Percentiles rank a stretch among this genome's conserved stretches.
Evolutionary conservation across 2,113 vertebrate genomes (phyloP).

Genomic region (Nettapus auritus): DNA sequence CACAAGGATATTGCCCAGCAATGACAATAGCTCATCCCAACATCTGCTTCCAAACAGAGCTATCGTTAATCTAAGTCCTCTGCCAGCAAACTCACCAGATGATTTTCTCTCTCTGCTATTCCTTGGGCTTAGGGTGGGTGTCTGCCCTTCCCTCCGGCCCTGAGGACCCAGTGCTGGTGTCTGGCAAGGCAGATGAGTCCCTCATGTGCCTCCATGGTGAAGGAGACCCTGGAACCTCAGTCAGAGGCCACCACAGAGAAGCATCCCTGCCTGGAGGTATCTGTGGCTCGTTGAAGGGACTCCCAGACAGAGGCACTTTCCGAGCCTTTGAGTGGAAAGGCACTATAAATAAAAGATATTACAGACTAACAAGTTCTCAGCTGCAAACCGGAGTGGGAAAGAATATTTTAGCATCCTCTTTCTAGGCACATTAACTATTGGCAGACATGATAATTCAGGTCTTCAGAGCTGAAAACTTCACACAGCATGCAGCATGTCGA

Average conservation of each 20-base stretch:
- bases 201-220: neutral
- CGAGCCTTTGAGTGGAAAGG: conserved; percentile 16
- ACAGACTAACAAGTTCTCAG: conserved; percentile 43
- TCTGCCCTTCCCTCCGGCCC: neutral
- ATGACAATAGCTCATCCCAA: neutral
- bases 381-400: conserved; percentile 47
- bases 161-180: neutral
- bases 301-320: neutral
- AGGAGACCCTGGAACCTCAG: neutral
- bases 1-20: neutral
- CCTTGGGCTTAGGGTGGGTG: neutral
- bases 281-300: neutral
- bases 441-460: neutral
- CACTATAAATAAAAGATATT: conserved; percentile 61
- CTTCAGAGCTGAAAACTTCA: conserved; percentile 18
- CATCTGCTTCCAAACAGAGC: neutral
- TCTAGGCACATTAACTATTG: conserved; percentile 48
- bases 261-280: neutral
- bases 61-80: neutral
- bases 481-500: neutral
- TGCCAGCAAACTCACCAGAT: rapidly evolving
- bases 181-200: neutral
- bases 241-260: neutral
- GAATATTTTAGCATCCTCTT: conserved; percentile 62
- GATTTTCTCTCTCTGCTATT: neutral